Conservation (phyloP, 2,797 vertebrate genomes). For the Clamator glandarius region DNA sequence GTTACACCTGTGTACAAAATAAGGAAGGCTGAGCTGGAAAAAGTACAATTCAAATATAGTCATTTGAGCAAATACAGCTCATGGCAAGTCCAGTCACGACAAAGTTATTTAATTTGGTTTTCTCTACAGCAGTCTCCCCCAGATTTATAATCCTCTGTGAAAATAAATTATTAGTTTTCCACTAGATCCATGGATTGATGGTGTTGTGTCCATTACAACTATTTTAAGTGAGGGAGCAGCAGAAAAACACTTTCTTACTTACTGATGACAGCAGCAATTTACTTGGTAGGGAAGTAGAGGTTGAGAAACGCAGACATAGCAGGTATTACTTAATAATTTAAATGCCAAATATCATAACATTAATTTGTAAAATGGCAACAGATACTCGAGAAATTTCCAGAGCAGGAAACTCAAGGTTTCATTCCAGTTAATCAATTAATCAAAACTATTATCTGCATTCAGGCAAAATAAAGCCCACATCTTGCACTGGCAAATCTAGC, state of each 20-base stretch:
- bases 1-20: neutral
- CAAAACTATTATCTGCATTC: neutral
- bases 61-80: neutral
- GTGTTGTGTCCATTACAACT: neutral
- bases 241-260: neutral
- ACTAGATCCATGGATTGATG: neutral
- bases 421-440: neutral
- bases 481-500: neutral
- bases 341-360: neutral
- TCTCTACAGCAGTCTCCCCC: neutral
- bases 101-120: neutral
- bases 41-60: neutral
- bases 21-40: neutral
- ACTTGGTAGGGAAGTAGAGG: neutral
- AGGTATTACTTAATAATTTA: neutral
- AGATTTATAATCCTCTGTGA: neutral
- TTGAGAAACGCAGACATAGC: neutral
- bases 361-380: constrained; percentile 6
- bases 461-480: neutral
- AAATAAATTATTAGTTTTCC: neutral
- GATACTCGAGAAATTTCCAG: neutral
- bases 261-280: neutral
- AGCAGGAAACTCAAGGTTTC: neutral
- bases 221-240: neutral
- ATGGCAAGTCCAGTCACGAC: neutral